A percentile compares a stretch with the other conserved stretches of the same genome.
Evolutionary conservation across 2,888 invertebrate species (phyloP).

Genomic region (Hydrotaea cyrtoneurina): DNA sequence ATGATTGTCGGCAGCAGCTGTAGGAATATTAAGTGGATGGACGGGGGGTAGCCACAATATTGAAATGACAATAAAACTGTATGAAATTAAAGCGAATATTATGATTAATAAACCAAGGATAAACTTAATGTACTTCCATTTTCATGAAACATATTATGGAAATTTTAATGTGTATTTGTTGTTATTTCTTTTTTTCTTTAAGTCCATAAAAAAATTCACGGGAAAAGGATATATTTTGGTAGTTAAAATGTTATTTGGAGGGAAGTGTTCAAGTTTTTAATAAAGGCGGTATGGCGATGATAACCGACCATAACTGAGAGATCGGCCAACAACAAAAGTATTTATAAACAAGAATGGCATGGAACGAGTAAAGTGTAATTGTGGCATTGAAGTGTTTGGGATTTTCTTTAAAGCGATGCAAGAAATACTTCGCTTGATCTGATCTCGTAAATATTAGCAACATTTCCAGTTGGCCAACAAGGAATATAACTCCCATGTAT

Average conservation of each 20-base stretch:
- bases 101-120: constrained; percentile 27
- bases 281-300: neutral
- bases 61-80: constrained; percentile 22
- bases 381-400: too few relatives aligned
- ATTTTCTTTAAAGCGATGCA: too few relatives aligned
- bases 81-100: constrained; percentile 28
- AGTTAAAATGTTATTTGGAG: neutral
- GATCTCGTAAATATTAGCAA: too few relatives aligned
- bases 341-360: neutral
- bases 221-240: constrained; percentile 8
- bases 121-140: neutral
- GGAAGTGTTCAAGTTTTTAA: too few relatives aligned
- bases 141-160: neutral
- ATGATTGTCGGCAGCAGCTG: neutral
- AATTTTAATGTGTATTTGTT: neutral
- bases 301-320: neutral
- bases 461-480: too few relatives aligned
- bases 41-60: neutral
- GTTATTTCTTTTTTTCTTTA: neutral
- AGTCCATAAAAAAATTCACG: neutral
- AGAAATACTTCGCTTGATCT: too few relatives aligned
- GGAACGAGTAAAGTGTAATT: too few relatives aligned
- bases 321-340: too few relatives aligned
- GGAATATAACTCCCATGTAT: too few relatives aligned
- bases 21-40: neutral